Conservation (phyloP, 2,113 vertebrate species). For the Oncorhynchus masou region DNA sequence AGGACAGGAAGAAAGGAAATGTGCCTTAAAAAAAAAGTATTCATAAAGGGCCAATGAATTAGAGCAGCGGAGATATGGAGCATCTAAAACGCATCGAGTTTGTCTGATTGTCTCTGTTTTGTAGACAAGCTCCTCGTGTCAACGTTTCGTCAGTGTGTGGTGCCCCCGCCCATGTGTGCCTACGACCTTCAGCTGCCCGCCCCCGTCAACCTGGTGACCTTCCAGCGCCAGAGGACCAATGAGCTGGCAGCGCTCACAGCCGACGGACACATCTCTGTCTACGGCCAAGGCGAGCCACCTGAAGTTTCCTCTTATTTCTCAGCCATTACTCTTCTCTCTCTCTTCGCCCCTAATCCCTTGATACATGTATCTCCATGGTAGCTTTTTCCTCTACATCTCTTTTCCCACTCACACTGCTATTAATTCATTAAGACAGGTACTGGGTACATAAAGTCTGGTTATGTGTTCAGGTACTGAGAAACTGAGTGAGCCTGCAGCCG, state of each 20-base stretch:
- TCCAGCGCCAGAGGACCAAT: constrained; percentile 75
- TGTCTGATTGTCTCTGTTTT: neutral
- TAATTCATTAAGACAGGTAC: too few species aligned
- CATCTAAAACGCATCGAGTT: too few species aligned
- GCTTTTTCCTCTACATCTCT: too few species aligned
- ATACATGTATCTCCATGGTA: too few species aligned
- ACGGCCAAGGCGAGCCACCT: constrained; percentile 72
- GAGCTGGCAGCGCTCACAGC: constrained; percentile 83
- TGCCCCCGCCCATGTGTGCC: constrained; percentile 91
- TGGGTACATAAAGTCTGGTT: neutral
- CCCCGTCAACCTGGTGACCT: constrained; percentile 83
- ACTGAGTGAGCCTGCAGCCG: constrained; percentile 40
- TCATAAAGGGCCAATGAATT: too few species aligned
- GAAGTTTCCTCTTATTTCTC: neutral
- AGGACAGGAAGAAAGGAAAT: too few species aligned
- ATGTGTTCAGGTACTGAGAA: constrained; percentile 60
- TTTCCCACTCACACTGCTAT: too few species aligned
- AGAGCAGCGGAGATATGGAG: too few species aligned
- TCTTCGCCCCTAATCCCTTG: too few species aligned
- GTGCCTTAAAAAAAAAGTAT: too few species aligned
- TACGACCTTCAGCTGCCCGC: constrained; percentile 80
- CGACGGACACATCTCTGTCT: constrained; percentile 78
- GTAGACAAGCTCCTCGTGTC: constrained; percentile 89
- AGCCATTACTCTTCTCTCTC: too few species aligned
- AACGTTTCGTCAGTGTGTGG: constrained; percentile 81